These are phyloP conservation scores for Tympanuchus pallidicinctus DNA, from an alignment of 2,113 vertebrate species.

Conservation along the genomic window DNA sequence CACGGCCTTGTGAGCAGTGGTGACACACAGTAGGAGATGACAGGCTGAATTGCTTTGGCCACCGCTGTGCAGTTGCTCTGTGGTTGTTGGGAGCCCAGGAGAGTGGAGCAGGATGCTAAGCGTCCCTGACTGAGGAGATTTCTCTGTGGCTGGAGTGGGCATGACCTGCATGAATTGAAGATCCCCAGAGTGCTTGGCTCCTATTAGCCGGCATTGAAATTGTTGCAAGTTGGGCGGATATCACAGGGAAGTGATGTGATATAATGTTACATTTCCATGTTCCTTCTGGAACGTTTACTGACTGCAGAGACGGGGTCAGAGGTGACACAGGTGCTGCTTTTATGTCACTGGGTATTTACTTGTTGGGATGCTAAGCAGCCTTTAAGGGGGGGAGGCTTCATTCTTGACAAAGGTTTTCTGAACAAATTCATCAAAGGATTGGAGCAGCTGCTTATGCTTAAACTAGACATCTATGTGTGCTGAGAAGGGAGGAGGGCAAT, in stretches of 20 bases:
- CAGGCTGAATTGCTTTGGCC: background rate
- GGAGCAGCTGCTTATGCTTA: background rate
- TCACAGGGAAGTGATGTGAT: background rate
- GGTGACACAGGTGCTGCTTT: background rate
- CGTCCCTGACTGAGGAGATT: background rate
- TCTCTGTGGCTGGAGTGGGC: background rate
- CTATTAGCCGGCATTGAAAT: background rate
- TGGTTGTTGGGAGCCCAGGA: background rate
- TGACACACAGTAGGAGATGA: background rate
- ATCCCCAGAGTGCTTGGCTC: background rate
- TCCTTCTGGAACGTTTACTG: background rate
- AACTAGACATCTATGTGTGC: background rate
- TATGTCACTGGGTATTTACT: background rate
- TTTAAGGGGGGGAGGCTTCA: background rate
- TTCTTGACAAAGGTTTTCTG: background rate
- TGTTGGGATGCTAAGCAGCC: background rate
- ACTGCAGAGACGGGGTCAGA: background rate
- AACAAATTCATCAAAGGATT: background rate
- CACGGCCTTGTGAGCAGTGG: accelerated
- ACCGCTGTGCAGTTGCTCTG: background rate
- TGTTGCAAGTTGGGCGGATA: background rate
- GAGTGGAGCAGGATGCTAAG: too few species aligned
- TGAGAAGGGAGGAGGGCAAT: background rate
- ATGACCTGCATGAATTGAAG: background rate
- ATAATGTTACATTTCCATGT: background rate